These are phyloP conservation scores for Amia ocellicauda DNA, from an alignment of 2,113 vertebrate genomes.

Conservation along the genomic window DNA sequence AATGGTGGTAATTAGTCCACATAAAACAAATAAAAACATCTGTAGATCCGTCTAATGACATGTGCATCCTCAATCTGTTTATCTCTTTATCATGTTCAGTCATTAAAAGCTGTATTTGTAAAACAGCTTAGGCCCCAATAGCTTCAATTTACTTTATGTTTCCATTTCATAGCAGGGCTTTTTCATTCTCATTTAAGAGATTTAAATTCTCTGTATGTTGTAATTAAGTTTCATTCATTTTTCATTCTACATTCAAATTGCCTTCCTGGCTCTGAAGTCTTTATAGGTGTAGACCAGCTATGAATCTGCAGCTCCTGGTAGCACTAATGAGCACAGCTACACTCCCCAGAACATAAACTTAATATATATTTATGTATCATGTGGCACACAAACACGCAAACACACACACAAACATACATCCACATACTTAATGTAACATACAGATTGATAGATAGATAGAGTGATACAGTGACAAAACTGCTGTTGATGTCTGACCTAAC, in stretches of 20 bases:
- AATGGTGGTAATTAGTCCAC: not conserved
- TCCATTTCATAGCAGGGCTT: not conserved
- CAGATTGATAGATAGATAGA: too few species aligned
- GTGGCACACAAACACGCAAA: too few species aligned
- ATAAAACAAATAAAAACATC: not conserved
- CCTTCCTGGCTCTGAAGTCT: not conserved
- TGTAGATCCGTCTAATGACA: not conserved
- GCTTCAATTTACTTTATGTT: not conserved
- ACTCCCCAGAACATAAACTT: too few species aligned
- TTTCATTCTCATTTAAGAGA: not conserved
- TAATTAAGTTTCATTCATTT: constrained; percentile 3
- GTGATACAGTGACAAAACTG: too few species aligned
- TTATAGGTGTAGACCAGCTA: not conserved
- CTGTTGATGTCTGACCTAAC: too few species aligned
- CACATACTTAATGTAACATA: too few species aligned
- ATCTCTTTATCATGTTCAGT: not conserved
- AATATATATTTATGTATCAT: too few species aligned
- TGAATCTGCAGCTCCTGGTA: too few species aligned
- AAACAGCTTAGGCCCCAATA: constrained; percentile 2
- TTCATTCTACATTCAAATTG: not conserved
- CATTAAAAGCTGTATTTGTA: not conserved
- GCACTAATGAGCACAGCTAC: too few species aligned
- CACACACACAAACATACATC: too few species aligned
- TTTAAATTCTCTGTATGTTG: not conserved
- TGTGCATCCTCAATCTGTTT: not conserved